Evolutionary conservation across 2,797 vertebrate species (phyloP).

Genomic region (Enteromius unitaeniatus): DNA sequence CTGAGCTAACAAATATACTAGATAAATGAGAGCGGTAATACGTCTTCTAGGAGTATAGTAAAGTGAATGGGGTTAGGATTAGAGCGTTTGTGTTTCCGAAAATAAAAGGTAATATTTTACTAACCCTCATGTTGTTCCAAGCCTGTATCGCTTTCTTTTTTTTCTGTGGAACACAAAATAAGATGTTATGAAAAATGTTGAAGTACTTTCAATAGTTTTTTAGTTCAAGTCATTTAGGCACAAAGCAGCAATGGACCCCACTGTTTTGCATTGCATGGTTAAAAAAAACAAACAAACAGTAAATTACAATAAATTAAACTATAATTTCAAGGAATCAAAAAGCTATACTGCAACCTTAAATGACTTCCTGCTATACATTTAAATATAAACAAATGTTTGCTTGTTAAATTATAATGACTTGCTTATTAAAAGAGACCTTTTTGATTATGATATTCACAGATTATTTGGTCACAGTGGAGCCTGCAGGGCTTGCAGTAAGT

Average conservation of each 20-base stretch:
- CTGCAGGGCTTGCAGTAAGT: constrained; percentile 86
- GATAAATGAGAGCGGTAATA: neutral
- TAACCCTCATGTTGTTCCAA: neutral
- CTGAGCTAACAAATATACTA: neutral
- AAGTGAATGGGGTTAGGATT: neutral
- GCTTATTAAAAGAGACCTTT: neutral
- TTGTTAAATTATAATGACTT: neutral
- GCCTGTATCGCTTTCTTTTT: neutral
- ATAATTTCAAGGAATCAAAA: neutral
- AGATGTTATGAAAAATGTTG: neutral
- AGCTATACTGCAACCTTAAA: neutral
- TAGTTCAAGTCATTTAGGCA: neutral
- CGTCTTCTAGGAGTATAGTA: neutral
- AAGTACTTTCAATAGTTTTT: neutral
- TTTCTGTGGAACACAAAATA: neutral
- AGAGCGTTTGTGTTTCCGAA: neutral
- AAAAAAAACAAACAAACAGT: neutral
- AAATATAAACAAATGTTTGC: no score
- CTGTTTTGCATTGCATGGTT: neutral
- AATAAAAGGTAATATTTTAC: neutral
- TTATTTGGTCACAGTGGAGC: constrained; percentile 88
- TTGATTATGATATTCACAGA: constrained; percentile 68
- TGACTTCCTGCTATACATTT: neutral
- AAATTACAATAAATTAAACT: neutral
- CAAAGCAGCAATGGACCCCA: neutral